Evolutionary conservation across 2,797 vertebrate genomes (phyloP).

Genomic region (Tamandua tetradactyla): DNA sequence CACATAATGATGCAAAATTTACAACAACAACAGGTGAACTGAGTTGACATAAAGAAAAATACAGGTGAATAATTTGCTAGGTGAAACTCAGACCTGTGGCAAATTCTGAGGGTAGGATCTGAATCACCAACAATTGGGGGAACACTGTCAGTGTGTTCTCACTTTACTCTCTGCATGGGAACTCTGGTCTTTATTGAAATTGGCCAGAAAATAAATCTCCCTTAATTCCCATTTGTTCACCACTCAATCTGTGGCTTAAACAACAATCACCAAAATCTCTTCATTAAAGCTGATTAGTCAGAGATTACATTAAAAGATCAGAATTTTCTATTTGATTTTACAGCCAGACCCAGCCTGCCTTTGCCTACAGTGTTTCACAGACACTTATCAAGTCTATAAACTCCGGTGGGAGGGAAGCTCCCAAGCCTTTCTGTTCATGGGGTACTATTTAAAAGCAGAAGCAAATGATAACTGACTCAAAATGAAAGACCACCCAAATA

Average conservation of each 20-base stretch:
- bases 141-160: background rate
- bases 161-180: background rate
- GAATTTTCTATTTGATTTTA: constrained; percentile 60
- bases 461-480: background rate
- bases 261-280: constrained; percentile 39
- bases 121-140: background rate
- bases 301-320: constrained; percentile 45
- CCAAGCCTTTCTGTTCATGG: background rate
- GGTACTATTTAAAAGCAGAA: background rate
- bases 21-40: background rate
- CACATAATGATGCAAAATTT: background rate
- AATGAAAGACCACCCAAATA: background rate
- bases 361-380: background rate
- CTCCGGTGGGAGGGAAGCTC: background rate
- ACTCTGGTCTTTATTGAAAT: background rate
- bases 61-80: background rate
- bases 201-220: constrained; percentile 22
- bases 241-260: constrained; percentile 36
- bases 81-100: background rate
- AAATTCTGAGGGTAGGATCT: background rate
- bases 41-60: background rate
- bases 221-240: background rate
- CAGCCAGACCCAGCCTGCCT: constrained; percentile 1
- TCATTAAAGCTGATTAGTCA: constrained; percentile 25
- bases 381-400: fast-evolving